Percentiles rank a stretch among this genome's conserved stretches.
phyloP scores from a whole-genome alignment of 2,113 vertebrate genomes.

The Bagarius yarrelli region DNA sequence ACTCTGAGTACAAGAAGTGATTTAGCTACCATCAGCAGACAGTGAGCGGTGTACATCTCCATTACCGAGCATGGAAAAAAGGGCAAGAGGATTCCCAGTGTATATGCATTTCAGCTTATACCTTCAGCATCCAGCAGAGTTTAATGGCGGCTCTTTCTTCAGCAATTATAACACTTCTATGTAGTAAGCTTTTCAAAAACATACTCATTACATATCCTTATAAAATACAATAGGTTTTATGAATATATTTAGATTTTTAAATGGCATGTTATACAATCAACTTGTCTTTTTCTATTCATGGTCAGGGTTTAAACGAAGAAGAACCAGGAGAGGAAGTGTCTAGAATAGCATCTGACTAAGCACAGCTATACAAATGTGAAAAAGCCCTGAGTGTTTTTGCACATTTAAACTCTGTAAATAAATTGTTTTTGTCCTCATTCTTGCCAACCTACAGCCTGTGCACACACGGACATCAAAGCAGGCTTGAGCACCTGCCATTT shows the following conservation, averaged over 20 bases:
- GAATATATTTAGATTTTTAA: neutral
- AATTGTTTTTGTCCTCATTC: neutral
- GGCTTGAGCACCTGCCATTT: too few species aligned
- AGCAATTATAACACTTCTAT: neutral
- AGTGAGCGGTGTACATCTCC: neutral
- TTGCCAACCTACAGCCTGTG: too few species aligned
- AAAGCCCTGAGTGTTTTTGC: neutral
- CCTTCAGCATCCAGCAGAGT: neutral
- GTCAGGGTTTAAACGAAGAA: slow-evolving; percentile 1
- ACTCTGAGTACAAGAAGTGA: slow-evolving; percentile 14
- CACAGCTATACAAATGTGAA: slow-evolving; percentile 46
- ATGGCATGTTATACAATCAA: neutral
- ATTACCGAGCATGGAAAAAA: neutral
- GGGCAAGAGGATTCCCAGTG: neutral
- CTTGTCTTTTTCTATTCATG: neutral
- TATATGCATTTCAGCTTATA: too few species aligned
- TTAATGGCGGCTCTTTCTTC: neutral
- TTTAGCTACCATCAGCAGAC: slow-evolving; percentile 19
- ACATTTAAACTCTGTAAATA: neutral
- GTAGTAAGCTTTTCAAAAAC: neutral
- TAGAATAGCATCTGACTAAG: slow-evolving; percentile 59
- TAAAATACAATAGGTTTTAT: neutral
- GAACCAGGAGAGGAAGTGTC: slow-evolving; percentile 42
- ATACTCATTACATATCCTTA: neutral
- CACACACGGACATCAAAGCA: too few species aligned